These are phyloP conservation scores for Phalloptychus januarius DNA, from an alignment of 2,797 vertebrate genomes.

Conservation along the genomic window DNA sequence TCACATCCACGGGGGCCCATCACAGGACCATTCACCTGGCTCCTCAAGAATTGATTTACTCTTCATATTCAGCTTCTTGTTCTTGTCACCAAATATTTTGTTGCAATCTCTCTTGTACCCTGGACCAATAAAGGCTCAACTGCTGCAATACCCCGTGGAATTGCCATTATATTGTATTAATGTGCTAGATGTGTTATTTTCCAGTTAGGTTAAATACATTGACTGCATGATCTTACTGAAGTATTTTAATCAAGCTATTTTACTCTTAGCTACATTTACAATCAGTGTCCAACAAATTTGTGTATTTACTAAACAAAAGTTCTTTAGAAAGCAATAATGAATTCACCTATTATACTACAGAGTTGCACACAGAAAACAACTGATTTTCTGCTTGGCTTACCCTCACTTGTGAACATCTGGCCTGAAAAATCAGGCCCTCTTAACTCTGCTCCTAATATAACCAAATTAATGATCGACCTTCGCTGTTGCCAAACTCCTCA, in stretches of 20 bases:
- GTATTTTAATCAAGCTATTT: not conserved
- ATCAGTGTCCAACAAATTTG: not conserved
- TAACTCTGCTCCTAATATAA: not conserved
- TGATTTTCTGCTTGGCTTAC: too few species aligned
- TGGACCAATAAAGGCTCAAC: conserved; percentile 10
- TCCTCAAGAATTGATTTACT: conserved; percentile 44
- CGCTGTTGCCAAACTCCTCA: not conserved
- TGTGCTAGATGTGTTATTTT: not conserved
- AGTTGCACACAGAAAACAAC: not conserved
- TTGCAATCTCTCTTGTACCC: conserved; percentile 13
- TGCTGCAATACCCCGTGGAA: conserved; percentile 4
- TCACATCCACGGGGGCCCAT: conserved; percentile 53
- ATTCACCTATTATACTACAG: not conserved
- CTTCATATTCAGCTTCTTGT: conserved; percentile 40
- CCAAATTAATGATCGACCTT: not conserved
- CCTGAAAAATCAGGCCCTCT: not conserved
- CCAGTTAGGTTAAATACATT: not conserved
- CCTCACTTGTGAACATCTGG: not conserved
- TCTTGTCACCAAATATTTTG: conserved; percentile 49
- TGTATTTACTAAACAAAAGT: not conserved
- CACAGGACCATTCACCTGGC: conserved; percentile 48
- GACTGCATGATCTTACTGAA: not conserved
- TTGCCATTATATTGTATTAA: not conserved
- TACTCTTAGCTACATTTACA: not conserved
- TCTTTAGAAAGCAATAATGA: not conserved